Evolutionary conservation across 2,888 invertebrate species (phyloP).

Genomic region (Pherbina coryleti): DNA sequence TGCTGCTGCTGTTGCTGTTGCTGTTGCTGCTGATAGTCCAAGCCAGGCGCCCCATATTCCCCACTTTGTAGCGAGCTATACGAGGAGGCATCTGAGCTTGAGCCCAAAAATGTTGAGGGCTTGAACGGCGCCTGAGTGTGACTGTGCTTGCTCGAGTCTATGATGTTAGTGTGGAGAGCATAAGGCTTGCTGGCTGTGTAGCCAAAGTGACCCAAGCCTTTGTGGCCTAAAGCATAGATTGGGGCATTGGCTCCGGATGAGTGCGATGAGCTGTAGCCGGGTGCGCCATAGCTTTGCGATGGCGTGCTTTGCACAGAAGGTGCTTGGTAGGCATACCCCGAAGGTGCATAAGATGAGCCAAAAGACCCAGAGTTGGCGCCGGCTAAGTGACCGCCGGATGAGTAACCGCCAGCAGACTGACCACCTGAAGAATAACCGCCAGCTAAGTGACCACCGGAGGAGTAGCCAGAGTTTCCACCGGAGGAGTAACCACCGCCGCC

Average conservation of each 20-base stretch:
- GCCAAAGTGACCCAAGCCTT: slow-evolving; percentile 64
- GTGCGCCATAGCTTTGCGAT: slow-evolving; percentile 45
- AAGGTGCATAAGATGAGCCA: slow-evolving; percentile 15
- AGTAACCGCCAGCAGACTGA: slow-evolving; percentile 35
- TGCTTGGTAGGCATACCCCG: slow-evolving; percentile 40
- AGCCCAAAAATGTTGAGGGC: slow-evolving; percentile 65
- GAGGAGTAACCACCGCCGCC: slow-evolving; percentile 19
- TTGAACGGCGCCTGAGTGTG: slow-evolving; percentile 61
- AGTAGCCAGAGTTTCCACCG: slow-evolving; percentile 20
- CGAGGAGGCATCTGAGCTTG: slow-evolving; percentile 51
- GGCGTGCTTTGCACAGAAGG: slow-evolving; percentile 32
- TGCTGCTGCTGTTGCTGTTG: too few species aligned
- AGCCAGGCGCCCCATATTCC: slow-evolving; percentile 52
- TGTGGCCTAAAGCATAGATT: slow-evolving; percentile 64
- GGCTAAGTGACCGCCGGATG: slow-evolving; percentile 32
- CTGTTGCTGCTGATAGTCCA: slow-evolving; percentile 53
- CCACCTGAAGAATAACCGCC: slow-evolving; percentile 37
- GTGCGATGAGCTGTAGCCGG: slow-evolving; percentile 19
- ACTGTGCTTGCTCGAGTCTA: slow-evolving; percentile 26
- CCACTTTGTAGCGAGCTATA: slow-evolving; percentile 3
- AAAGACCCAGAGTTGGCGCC: background rate
- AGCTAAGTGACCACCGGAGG: slow-evolving; percentile 38
- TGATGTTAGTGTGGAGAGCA: slow-evolving; percentile 21
- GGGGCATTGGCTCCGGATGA: slow-evolving; percentile 51
- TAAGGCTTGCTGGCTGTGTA: background rate